These are phyloP conservation scores for Beaufortia kweichowensis DNA, from an alignment of 2,113 vertebrate species.

Conservation along the genomic window DNA sequence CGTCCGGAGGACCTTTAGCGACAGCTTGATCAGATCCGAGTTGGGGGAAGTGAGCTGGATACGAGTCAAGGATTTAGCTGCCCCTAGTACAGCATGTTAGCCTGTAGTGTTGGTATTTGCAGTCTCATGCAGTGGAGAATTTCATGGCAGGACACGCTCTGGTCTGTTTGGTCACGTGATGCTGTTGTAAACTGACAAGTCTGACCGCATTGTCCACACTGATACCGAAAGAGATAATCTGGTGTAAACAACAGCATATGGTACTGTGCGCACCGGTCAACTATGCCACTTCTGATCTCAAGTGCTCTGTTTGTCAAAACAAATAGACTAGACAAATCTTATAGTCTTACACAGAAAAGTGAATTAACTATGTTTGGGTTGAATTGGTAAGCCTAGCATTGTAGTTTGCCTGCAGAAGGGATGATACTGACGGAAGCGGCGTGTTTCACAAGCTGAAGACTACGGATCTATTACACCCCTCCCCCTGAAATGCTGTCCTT, in stretches of 20 bases:
- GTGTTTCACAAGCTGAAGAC: slow-evolving; percentile 61
- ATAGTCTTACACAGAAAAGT: background rate
- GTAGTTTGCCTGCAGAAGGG: slow-evolving; percentile 28
- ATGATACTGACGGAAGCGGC: slow-evolving; percentile 58
- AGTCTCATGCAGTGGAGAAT: slow-evolving; percentile 19
- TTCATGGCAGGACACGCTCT: slow-evolving; percentile 48
- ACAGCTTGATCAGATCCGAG: background rate
- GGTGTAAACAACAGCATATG: slow-evolving; percentile 45
- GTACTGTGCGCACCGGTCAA: slow-evolving; percentile 40
- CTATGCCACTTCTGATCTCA: background rate
- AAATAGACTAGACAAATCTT: background rate
- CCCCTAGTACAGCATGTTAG: slow-evolving; percentile 18
- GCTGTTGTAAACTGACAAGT: slow-evolving; percentile 62
- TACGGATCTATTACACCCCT: slow-evolving; percentile 44
- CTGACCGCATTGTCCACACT: slow-evolving; percentile 60
- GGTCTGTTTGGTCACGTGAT: background rate
- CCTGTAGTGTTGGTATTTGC: background rate
- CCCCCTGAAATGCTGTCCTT: slow-evolving; percentile 70
- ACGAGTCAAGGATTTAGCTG: slow-evolving; percentile 5
- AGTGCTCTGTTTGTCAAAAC: slow-evolving; percentile 19
- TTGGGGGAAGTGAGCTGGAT: background rate
- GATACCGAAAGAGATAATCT: slow-evolving; percentile 20
- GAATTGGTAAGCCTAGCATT: background rate
- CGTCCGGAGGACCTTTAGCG: background rate
- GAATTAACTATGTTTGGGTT: background rate